Conservation (phyloP, 2,797 vertebrate species). For the Podarcis lilfordi region DNA sequence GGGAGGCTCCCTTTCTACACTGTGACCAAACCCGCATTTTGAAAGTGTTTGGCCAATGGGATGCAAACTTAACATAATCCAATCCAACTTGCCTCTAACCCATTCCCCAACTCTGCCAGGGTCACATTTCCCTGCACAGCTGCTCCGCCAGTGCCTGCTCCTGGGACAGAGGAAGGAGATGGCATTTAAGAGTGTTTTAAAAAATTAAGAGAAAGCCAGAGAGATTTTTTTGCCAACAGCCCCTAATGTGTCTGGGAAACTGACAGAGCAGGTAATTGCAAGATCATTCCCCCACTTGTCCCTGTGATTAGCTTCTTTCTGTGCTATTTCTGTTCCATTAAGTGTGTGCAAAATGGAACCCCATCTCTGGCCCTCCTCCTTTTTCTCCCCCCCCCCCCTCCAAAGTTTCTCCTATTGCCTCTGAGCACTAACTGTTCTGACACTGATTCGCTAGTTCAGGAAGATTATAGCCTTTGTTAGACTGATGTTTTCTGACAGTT, state of each 20-base stretch:
- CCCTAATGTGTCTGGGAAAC: slow-evolving; percentile 6
- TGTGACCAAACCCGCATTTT: neutral
- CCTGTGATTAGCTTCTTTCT: neutral
- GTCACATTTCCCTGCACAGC: neutral
- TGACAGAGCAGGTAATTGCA: slow-evolving; percentile 1
- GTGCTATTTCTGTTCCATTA: slow-evolving; percentile 5
- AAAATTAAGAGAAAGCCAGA: neutral
- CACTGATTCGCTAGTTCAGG: slow-evolving; percentile 10
- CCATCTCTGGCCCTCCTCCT: neutral
- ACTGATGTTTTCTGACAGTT: slow-evolving; percentile 15
- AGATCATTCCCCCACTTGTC: neutral
- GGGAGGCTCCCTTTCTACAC: neutral
- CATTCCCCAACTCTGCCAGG: neutral
- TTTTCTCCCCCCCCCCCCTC: neutral
- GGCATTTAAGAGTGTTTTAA: neutral
- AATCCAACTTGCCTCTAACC: neutral
- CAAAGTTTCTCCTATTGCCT: neutral
- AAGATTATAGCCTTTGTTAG: slow-evolving; percentile 17
- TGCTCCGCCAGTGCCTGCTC: neutral
- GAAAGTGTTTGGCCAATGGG: neutral
- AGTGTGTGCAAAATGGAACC: slow-evolving; percentile 1
- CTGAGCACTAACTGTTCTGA: slow-evolving; percentile 19
- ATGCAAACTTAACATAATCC: neutral
- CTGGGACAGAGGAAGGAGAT: neutral
- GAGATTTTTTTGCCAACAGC: neutral